Evolutionary conservation across 2,888 invertebrate species (phyloP).

Genomic region (Noctua fimbriata): DNA sequence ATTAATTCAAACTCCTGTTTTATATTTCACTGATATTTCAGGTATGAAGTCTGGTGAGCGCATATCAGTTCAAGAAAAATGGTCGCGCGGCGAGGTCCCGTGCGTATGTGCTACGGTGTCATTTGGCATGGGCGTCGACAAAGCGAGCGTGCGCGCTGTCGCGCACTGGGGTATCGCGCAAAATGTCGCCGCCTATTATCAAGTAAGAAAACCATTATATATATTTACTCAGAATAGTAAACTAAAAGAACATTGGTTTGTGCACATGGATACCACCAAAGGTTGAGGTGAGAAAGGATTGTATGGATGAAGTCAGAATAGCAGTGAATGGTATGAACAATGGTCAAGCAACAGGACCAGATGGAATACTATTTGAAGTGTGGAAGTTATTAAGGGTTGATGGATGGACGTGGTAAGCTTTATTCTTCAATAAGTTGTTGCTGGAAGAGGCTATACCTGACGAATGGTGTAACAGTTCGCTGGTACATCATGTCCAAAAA

Average conservation of each 20-base stretch:
- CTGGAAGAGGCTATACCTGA: no score
- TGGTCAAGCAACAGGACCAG: no score
- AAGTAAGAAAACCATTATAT: conserved; percentile 77
- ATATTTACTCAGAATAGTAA: neutral
- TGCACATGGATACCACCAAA: no score
- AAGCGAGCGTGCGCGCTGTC: conserved; percentile 98
- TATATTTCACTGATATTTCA: conserved; percentile 67
- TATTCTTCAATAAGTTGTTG: no score
- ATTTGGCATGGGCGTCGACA: conserved; percentile 99
- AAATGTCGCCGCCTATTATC: conserved; percentile 98
- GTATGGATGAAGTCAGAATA: no score
- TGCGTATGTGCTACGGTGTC: conserved; percentile 99
- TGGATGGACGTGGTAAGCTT: no score
- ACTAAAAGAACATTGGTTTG: neutral
- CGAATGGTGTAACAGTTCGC: no score
- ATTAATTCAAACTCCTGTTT: neutral
- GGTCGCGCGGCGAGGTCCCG: conserved; percentile 96
- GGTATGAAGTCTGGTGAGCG: conserved; percentile 94
- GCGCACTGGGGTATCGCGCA: conserved; percentile 99
- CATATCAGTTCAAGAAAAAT: conserved; percentile 95
- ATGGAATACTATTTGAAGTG: no score
- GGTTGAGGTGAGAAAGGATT: no score
- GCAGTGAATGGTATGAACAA: no score
- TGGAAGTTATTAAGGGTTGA: no score
- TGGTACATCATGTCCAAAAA: no score